These are phyloP conservation scores for Thumatha senex DNA, from an alignment of 2,888 invertebrate genomes.

Conservation along the genomic window DNA sequence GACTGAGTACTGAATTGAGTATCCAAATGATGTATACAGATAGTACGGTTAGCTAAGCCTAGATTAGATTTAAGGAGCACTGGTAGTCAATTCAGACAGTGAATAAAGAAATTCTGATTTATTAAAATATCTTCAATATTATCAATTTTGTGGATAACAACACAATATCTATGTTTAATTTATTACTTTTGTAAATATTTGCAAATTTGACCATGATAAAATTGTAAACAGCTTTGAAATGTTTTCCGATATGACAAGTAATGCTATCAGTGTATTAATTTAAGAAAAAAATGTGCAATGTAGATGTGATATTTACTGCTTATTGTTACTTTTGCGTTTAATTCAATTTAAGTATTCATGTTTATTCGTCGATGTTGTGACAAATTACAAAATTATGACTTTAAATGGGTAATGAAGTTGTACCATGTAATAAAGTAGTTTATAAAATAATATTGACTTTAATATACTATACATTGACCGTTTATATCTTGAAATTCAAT, in stretches of 20 bases:
- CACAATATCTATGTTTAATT: too few species aligned
- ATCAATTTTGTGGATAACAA: too few species aligned
- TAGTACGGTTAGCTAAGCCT: constrained; percentile 20
- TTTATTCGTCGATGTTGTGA: constrained; percentile 28
- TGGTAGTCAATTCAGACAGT: constrained; percentile 15
- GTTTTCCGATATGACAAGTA: too few species aligned
- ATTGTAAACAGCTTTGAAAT: not conserved
- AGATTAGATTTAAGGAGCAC: constrained; percentile 19
- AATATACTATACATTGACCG: too few species aligned
- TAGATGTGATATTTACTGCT: constrained; percentile 28
- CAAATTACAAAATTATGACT: constrained; percentile 32
- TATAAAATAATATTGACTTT: constrained; percentile 8
- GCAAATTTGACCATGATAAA: too few species aligned
- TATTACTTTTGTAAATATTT: too few species aligned
- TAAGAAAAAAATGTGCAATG: constrained; percentile 23
- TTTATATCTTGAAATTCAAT: too few species aligned
- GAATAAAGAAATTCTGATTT: too few species aligned
- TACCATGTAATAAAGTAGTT: constrained; percentile 56
- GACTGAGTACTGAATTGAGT: constrained; percentile 35
- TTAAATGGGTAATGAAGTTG: constrained; percentile 64
- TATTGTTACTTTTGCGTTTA: constrained; percentile 12
- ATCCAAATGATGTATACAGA: constrained; percentile 26
- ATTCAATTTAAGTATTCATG: constrained; percentile 22
- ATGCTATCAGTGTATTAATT: constrained; percentile 14
- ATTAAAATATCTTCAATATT: too few species aligned